These are phyloP conservation scores for Lutjanus argentimaculatus DNA, from an alignment of 2,797 vertebrate species.

Conservation along the genomic window DNA sequence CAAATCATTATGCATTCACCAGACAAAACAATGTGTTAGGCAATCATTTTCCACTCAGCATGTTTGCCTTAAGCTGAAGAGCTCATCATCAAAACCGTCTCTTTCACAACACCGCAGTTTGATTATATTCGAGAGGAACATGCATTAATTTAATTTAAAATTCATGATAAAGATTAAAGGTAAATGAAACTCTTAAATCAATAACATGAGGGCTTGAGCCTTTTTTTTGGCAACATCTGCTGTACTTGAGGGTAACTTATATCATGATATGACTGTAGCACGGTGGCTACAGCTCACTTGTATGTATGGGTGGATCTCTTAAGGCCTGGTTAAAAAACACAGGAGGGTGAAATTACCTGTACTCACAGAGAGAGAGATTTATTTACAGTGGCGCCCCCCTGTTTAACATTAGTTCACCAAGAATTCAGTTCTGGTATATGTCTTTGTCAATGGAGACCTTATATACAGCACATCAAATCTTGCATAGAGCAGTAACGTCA, in stretches of 20 bases:
- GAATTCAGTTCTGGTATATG: too few relatives aligned
- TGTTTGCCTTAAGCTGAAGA: neutral
- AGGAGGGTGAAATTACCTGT: neutral
- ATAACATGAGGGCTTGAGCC: neutral
- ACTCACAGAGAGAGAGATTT: neutral
- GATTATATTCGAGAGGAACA: neutral
- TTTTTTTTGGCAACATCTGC: neutral
- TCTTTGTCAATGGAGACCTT: neutral
- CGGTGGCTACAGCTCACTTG: neutral
- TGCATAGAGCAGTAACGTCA: neutral
- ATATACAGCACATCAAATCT: neutral
- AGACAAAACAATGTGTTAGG: neutral
- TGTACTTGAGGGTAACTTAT: neutral
- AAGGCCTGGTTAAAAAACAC: neutral
- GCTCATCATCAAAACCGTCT: neutral
- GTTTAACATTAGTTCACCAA: neutral
- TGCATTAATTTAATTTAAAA: neutral
- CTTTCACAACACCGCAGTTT: neutral
- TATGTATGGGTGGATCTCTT: neutral
- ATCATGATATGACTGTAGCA: neutral
- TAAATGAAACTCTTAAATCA: neutral
- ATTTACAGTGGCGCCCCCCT: neutral
- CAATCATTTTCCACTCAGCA: neutral
- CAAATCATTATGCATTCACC: neutral
- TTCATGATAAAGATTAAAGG: neutral